Evolutionary conservation across 92 coral and sea anemone species (phyloP).

Genomic region (Palythoa caribaeorum): DNA sequence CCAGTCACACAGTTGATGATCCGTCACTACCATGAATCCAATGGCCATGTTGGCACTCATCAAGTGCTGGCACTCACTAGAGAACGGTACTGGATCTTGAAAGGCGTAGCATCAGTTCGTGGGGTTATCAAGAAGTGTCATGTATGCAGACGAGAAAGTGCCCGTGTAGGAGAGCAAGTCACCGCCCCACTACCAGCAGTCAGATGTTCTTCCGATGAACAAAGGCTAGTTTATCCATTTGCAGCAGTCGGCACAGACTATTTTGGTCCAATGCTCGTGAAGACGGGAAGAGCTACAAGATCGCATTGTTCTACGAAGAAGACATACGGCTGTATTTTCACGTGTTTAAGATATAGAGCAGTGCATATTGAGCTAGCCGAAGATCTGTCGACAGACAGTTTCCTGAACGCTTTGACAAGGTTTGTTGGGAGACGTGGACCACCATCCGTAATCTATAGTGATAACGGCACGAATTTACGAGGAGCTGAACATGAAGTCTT

Average conservation of each 20-base stretch:
- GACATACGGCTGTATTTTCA: no score
- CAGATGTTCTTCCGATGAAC: slow-evolving; percentile 57
- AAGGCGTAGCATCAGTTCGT: slow-evolving; percentile 57
- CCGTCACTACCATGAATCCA: slow-evolving; percentile 55
- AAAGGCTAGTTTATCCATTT: slow-evolving; percentile 56
- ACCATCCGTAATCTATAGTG: no score
- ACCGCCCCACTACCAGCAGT: slow-evolving; percentile 63
- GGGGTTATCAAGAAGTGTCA: slow-evolving; percentile 55
- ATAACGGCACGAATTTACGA: no score
- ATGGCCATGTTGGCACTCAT: slow-evolving; percentile 60
- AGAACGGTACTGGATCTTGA: slow-evolving; percentile 63
- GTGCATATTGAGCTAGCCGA: no score
- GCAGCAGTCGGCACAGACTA: slow-evolving; percentile 62
- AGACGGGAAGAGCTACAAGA: slow-evolving; percentile 59
- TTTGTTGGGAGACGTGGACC: no score
- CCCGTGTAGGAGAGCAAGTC: slow-evolving; percentile 58
- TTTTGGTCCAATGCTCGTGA: slow-evolving; percentile 59
- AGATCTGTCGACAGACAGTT: no score
- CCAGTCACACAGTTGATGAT: slow-evolving; percentile 61
- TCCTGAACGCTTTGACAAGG: no score
- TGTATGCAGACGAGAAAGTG: slow-evolving; percentile 61
- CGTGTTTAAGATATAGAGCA: no score
- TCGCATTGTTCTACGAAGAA: slow-evolving; percentile 31
- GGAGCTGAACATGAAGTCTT: no score
- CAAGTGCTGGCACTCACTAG: slow-evolving; percentile 65